Conservation (phyloP, 2,797 vertebrate species). For the Phalanger gymnotis region DNA sequence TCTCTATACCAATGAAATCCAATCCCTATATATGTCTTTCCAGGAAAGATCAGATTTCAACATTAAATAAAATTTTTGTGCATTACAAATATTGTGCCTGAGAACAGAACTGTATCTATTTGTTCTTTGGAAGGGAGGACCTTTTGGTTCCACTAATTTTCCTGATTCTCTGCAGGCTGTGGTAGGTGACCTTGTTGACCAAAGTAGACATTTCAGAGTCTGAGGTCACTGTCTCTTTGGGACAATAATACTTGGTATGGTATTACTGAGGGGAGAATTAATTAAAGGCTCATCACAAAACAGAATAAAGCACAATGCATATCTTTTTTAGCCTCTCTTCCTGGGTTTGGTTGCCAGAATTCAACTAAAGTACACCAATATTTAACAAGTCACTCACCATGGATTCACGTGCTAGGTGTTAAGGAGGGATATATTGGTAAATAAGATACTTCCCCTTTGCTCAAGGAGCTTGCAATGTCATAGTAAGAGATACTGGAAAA, state of each 20-base stretch:
- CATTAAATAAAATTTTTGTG: neutral
- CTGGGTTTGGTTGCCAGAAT: slow-evolving; percentile 44
- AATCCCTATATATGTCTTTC: neutral
- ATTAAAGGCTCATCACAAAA: neutral
- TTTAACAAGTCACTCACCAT: neutral
- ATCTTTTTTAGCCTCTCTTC: slow-evolving; percentile 38
- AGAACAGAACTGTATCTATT: slow-evolving; percentile 6
- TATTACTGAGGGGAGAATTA: neutral
- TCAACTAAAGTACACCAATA: neutral
- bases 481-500: slow-evolving; percentile 2
- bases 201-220: neutral
- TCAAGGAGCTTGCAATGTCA: neutral
- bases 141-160: slow-evolving; percentile 30
- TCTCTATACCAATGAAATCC: neutral
- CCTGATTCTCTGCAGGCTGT: neutral
- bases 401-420: neutral
- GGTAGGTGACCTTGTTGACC: slow-evolving; percentile 1
- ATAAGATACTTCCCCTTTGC: neutral
- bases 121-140: slow-evolving; percentile 48
- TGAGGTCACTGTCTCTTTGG: neutral
- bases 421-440: neutral
- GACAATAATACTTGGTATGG: neutral
- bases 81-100: neutral
- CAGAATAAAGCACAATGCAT: slow-evolving; percentile 50
- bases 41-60: neutral